Base-by-base conservation (phyloP, 2,888 invertebrate genomes). In the Leptinotarsa rubiginosa region DNA sequence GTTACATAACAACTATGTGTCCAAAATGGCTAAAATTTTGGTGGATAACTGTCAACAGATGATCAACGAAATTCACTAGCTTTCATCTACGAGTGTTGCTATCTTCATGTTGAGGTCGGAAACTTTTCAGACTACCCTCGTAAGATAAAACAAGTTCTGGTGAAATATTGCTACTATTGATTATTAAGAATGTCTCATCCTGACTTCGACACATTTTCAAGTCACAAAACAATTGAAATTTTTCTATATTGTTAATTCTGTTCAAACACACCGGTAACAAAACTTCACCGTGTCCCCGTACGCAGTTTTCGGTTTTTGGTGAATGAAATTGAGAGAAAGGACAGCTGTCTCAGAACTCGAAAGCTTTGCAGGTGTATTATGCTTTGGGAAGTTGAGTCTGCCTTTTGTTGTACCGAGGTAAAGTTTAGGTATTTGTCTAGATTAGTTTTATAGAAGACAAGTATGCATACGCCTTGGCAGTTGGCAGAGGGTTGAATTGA, bases 391-490 rank as follows among this genome's bases (percentile, higher is more conserved):
- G 52, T 52, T 52, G 47, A 20, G 47, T 12, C 12, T 41, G 25
- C 50, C 72, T 67, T 67, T 72, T 72, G 72, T 72, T 72, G 54
- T 62, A 49, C 20, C 18, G 18, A 62, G 72, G 62, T 67, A 50
- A 66, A 71, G 71, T 71, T 71, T 65, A 52, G 20, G 47, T 47
- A 56, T 22, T 71, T 25, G 54, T 71, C 47, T 31, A 65, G 62
- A 72, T 67, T 67, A 67, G 72, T 72, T 67, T 72, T 59, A 47
- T 49, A 13, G 56, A 71, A 71, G 71, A 66, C 49, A 71, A 52
- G 56, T 65, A 31, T 62, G 62, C 47, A 47, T 56, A 56, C 66
- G 54, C 22, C 59, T 41, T 66, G 49, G 71, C 65, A 66, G 47
- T 56, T 12, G n/a, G 64, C 59, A 69, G 47, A 41, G 62, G 56